A percentile compares a stretch with the other conserved stretches of the same genome.
phyloP scores from a whole-genome alignment of 2,113 vertebrate genomes.

The Elephas maximus region DNA sequence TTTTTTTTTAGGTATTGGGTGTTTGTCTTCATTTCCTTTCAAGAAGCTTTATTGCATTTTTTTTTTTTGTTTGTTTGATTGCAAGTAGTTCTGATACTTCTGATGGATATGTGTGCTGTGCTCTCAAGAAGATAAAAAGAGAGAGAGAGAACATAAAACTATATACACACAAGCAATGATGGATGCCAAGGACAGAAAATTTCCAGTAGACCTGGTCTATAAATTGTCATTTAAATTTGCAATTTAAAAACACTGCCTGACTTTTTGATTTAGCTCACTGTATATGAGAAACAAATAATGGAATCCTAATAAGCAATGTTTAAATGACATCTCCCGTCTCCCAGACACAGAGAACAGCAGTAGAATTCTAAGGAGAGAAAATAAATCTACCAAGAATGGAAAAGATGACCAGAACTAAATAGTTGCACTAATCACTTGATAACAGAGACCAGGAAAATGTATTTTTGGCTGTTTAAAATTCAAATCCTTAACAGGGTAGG shows the following conservation, averaged over 20 bases:
- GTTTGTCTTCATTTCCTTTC: slow-evolving; percentile 64
- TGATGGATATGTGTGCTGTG: slow-evolving; percentile 56
- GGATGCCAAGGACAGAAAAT: slow-evolving; percentile 80
- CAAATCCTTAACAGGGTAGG: slow-evolving; percentile 67
- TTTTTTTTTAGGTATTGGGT: background rate
- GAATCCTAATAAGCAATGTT: slow-evolving; percentile 85
- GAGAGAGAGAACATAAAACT: slow-evolving; percentile 61
- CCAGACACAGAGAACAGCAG: slow-evolving; percentile 73
- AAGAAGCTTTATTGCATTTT: slow-evolving; percentile 62
- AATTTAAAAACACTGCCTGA: slow-evolving; percentile 86
- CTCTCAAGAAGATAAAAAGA: slow-evolving; percentile 50
- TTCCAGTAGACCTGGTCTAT: slow-evolving; percentile 85
- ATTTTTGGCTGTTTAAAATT: slow-evolving; percentile 78
- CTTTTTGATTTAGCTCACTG: slow-evolving; percentile 84
- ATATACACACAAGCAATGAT: slow-evolving; percentile 62
- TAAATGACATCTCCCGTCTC: slow-evolving; percentile 85
- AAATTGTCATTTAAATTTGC: slow-evolving; percentile 87
- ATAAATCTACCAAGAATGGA: slow-evolving; percentile 83
- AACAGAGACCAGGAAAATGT: slow-evolving; percentile 75
- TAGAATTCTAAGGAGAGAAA: slow-evolving; percentile 83
- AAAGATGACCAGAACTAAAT: slow-evolving; percentile 82
- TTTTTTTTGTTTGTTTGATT: slow-evolving; percentile 56
- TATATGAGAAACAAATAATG: slow-evolving; percentile 84
- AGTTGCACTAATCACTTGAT: slow-evolving; percentile 83
- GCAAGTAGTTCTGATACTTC: slow-evolving; percentile 60